Conservation (phyloP, 2,113 vertebrate species). For the Tonatia bakeri region DNA sequence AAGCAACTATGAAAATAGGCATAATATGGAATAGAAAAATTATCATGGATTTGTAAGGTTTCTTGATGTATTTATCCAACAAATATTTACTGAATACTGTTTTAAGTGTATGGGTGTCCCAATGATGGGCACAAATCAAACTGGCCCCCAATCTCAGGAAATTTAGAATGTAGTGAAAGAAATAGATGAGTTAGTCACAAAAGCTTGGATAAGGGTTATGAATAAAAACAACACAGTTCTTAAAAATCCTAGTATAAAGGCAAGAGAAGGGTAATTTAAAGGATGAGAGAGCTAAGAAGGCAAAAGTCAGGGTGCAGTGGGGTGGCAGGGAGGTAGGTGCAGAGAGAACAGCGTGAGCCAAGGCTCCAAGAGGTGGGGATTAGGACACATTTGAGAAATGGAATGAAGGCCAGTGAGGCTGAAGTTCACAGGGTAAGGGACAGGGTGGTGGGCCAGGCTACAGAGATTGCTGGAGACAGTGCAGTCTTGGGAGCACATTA, state of each 20-base stretch:
- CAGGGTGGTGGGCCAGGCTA: neutral
- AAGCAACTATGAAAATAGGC: neutral
- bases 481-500: neutral
- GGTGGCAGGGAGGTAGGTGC: neutral
- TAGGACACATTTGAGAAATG: neutral
- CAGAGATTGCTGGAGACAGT: neutral
- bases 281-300: neutral
- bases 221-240: neutral
- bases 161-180: neutral
- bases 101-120: neutral
- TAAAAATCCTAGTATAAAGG: neutral
- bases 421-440: neutral
- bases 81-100: neutral
- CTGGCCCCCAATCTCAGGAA: neutral
- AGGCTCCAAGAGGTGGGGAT: neutral
- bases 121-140: neutral
- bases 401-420: neutral
- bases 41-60: neutral
- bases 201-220: neutral
- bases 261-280: neutral
- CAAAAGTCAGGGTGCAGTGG: neutral
- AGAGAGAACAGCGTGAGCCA: neutral
- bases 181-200: neutral
- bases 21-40: neutral
- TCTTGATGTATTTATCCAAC: neutral